Base-by-base conservation (phyloP, 2,888 invertebrate species). In the Zele albiditarsus region DNA sequence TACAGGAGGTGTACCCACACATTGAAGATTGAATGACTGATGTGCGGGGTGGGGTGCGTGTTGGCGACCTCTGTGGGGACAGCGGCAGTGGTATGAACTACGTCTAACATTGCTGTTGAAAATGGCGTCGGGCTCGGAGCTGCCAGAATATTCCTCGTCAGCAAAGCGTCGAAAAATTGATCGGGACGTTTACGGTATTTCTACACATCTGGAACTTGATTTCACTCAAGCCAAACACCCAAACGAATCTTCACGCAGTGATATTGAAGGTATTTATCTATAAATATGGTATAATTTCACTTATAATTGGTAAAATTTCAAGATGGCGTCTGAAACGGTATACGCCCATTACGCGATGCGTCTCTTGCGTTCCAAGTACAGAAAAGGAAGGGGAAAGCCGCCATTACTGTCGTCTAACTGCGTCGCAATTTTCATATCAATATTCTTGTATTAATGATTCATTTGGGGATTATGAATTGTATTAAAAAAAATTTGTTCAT, bases 41-140 rank as follows among this genome's bases (percentile, higher is more conserved):
- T 16, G 62, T 2, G 25, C 8, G 3, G 46, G 38, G 71, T 71
- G 62, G 71, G 71, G 71, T 46, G 4, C 3, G 25, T 25, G 38
- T 62, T 27, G 27, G 71, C 42, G 69, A 74, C 71, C 49, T 66
- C 69, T 46, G 25, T 60, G 46, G 65, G 68, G 46, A 68, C 28
- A 68, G 80, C 81, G 82, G 81, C 77, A 71, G 78, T 73, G 73
- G 75, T 80, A 67, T 71, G 80, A 80, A 82, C 81, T 82, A 82
- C 77, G 80, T 77, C 74, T 81, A 83, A 83, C 88, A 87, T 87
- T 87, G 86, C 85, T 86, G 86, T 85, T 80, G 86, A 89, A 89
- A 86, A 90, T 90, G 90, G 90, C 89, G 89, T 88, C 89, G 82
- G 82, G 86, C 81, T 84, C 88, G 84, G 88, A 90, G 85, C 84